A percentile compares a stretch with the other conserved stretches of the same genome.
These are phyloP conservation scores for Scelioninae gen. 1 DNA, from an alignment of 2,888 invertebrate genomes.

Conservation along the genomic window DNA sequence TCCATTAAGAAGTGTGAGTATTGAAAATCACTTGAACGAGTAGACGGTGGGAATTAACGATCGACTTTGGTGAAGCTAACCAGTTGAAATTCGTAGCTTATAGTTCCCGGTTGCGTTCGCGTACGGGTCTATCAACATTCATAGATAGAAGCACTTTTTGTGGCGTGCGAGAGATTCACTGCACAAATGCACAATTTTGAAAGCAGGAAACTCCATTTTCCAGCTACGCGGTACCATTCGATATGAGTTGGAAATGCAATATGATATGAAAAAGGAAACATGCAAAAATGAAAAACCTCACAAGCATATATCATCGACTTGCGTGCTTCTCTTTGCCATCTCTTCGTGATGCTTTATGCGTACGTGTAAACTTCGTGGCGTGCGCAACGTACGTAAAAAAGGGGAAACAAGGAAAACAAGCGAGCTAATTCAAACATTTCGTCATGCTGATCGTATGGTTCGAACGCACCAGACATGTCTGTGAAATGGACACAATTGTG, in stretches of 20 bases:
- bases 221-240: slow-evolving; percentile 65
- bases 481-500: slow-evolving; percentile 28
- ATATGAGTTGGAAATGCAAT: slow-evolving; percentile 69
- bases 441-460: slow-evolving; percentile 72
- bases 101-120: slow-evolving; percentile 41
- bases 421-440: slow-evolving; percentile 73
- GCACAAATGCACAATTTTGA: slow-evolving; percentile 68
- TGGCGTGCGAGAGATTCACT: slow-evolving; percentile 54
- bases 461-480: slow-evolving; percentile 53
- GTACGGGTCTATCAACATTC: slow-evolving; percentile 64
- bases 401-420: slow-evolving; percentile 72
- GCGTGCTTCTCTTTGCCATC: slow-evolving; percentile 79
- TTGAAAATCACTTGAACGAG: slow-evolving; percentile 52
- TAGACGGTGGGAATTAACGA: slow-evolving; percentile 53
- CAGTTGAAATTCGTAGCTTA: slow-evolving; percentile 50
- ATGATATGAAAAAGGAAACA: slow-evolving; percentile 70
- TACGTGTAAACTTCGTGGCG: slow-evolving; percentile 64
- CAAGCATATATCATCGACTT: slow-evolving; percentile 81
- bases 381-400: slow-evolving; percentile 63
- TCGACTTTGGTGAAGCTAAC: slow-evolving; percentile 58
- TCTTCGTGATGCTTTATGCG: slow-evolving; percentile 70
- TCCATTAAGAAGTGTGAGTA: slow-evolving; percentile 52
- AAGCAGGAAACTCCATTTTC: slow-evolving; percentile 70
- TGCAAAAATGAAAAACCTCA: slow-evolving; percentile 78
- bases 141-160: slow-evolving; percentile 58